Evolutionary conservation across 2,888 invertebrate genomes (phyloP), one percentile per base, ranked within the genome.

Genomic region (Aleiodes leptofemur): DNA sequence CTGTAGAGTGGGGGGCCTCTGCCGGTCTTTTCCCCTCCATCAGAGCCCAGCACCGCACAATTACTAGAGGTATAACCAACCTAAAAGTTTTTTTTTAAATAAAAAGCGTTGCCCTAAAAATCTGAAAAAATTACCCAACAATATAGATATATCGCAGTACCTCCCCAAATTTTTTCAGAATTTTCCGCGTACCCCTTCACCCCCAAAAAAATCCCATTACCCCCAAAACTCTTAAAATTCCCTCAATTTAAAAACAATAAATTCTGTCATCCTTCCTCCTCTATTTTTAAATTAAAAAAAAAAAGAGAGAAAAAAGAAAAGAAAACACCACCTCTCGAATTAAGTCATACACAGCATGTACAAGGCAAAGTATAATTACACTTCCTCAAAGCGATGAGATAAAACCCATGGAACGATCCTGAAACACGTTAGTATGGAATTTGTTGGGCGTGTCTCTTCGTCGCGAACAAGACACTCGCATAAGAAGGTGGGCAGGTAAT

Each of bases 401-500:
- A 68, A 68, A 68, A 16, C 29, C 29, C 68, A 64, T 38, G 51
- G 31, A 53, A n/a, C 51, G 51, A 68, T 68, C 50, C 51, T 68
- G 68, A 68, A 51, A 68, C 53, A 68, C 53, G 53, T 71, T 57
- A 31, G 53, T 70, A 51, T 38, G 71, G 71, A 72, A 68, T 73
- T 66, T 68, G 43, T 68, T 73, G 68, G 73, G 73, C 68, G 73
- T 73, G 73, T 73, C 73, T 16, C 9, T 14, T 61, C 16, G 61
- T 61, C 61, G 61, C 61, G 61, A 61, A 61, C 61, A 61, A 61
- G 61, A 61, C 61, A 61, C 61, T 38, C 34, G 55, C n/a, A 13
- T 9, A 11, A 31, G 38, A 38, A 61, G 61, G 61, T 61, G 61
- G 61, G 61, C 23, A 61, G 61, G 43, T 61, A 43, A 43, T 43